phyloP scores from a whole-genome alignment of 2,888 invertebrate species.

The Tethea ocularis region DNA sequence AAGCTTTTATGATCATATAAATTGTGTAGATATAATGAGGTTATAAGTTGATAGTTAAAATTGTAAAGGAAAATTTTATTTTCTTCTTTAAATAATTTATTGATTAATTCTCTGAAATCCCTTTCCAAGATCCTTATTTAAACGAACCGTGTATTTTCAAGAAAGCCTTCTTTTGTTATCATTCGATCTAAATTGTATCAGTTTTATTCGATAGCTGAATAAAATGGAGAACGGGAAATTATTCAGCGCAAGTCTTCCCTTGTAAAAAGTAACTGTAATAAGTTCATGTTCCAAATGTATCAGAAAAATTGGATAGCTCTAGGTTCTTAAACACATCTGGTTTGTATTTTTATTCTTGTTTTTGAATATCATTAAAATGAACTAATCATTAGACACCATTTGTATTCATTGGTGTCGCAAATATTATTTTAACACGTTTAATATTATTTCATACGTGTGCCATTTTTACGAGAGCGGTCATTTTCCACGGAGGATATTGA shows the following conservation, averaged over 20 bases:
- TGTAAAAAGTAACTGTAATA: background rate
- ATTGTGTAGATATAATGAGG: too few species aligned
- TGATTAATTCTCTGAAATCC: background rate
- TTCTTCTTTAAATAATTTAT: background rate
- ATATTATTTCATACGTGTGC: slow-evolving; percentile 33
- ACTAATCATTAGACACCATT: slow-evolving; percentile 12
- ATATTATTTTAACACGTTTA: slow-evolving; percentile 22
- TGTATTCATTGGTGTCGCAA: slow-evolving; percentile 22
- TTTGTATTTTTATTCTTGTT: too few species aligned
- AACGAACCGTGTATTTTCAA: slow-evolving; percentile 3
- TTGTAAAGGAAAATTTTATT: background rate
- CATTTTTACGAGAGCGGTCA: slow-evolving; percentile 46
- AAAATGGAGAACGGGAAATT: slow-evolving; percentile 2
- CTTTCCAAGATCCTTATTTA: background rate
- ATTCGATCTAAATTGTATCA: slow-evolving; percentile 2
- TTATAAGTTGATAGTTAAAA: too few species aligned
- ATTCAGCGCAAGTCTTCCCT: background rate
- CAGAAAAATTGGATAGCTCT: background rate
- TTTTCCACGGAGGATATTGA: slow-evolving; percentile 48
- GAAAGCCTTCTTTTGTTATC: slow-evolving; percentile 6
- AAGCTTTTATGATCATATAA: too few species aligned
- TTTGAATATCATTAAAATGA: too few species aligned
- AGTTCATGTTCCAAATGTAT: background rate
- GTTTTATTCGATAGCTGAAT: slow-evolving; percentile 1
- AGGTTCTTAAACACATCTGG: background rate